A percentile compares a stretch with the other conserved stretches of the same genome.
Conservation (phyloP, 2,797 vertebrate species). For the Alectoris magna region DNA sequence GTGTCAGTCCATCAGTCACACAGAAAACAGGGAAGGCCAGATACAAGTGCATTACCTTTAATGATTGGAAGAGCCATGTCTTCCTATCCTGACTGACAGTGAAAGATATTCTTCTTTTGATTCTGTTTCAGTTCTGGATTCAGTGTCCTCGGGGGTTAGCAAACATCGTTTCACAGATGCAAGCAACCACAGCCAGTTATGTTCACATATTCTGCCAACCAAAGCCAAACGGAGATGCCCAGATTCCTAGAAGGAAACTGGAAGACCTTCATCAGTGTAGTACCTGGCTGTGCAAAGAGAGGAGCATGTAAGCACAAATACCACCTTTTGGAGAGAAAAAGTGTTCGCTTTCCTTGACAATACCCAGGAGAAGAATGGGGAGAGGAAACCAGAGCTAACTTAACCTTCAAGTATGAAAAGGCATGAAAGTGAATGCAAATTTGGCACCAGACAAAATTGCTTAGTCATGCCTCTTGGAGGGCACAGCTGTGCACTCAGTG, state of each 20-base stretch:
- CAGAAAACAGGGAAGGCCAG: background rate
- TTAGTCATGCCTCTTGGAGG: background rate
- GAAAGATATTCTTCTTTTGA: background rate
- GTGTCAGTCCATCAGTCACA: background rate
- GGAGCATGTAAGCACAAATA: background rate
- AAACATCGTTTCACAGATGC: background rate
- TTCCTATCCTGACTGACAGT: background rate
- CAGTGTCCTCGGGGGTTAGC: accelerated
- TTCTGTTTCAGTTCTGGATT: background rate
- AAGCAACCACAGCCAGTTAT: background rate
- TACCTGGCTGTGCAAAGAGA: background rate
- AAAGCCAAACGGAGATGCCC: background rate
- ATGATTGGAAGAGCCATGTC: background rate
- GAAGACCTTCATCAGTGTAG: background rate
- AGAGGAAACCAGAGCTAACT: background rate
- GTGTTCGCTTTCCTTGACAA: background rate
- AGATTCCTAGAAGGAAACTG: background rate
- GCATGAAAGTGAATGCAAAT: background rate
- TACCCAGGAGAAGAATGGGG: background rate
- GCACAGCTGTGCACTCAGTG: background rate
- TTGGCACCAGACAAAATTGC: background rate
- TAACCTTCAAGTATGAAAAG: background rate
- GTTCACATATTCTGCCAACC: no score
- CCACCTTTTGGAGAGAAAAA: accelerated
- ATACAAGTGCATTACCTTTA: accelerated